Evolutionary conservation across 2,888 invertebrate genomes (phyloP).

Genomic region (Megaustenia siamemsis): DNA sequence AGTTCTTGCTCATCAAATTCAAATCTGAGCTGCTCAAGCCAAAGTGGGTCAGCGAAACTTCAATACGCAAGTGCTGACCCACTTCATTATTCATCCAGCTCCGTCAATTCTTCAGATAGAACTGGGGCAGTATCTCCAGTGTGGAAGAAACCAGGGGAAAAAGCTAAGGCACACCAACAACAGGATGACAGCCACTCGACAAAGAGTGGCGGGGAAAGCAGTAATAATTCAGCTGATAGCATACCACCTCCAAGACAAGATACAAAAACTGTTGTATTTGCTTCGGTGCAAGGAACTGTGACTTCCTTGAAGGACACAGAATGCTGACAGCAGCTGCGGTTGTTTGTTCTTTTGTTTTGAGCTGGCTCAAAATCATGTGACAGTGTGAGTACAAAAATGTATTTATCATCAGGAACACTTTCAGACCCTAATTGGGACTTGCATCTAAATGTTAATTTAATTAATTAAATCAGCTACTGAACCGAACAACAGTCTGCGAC

Average conservation of each 20-base stretch:
- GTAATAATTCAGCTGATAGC: constrained; percentile 56
- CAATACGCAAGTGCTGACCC: constrained; percentile 97
- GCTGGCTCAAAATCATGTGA: too few relatives aligned
- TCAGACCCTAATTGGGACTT: too few relatives aligned
- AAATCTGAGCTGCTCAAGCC: constrained; percentile 70
- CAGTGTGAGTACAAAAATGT: too few relatives aligned
- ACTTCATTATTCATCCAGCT: constrained; percentile 90
- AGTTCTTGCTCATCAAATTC: constrained; percentile 61
- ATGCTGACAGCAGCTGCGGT: constrained; percentile 55
- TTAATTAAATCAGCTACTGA: too few relatives aligned
- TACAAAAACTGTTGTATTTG: constrained; percentile 65
- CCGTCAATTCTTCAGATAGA: constrained; percentile 87
- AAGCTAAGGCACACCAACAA: constrained; percentile 40
- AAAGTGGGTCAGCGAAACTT: constrained; percentile 84
- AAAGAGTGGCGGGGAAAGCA: constrained; percentile 55
- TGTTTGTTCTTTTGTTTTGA: not conserved
- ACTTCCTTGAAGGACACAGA: constrained; percentile 65
- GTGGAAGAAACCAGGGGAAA: constrained; percentile 50
- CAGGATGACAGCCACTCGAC: constrained; percentile 51
- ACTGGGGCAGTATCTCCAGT: constrained; percentile 77
- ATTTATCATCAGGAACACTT: too few relatives aligned
- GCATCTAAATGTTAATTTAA: too few relatives aligned
- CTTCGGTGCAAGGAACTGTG: constrained; percentile 54
- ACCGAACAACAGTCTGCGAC: too few relatives aligned
- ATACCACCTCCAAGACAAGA: constrained; percentile 57